phyloP scores from a whole-genome alignment of 2,113 vertebrate species.

The Chascanopsetta lugubris region DNA sequence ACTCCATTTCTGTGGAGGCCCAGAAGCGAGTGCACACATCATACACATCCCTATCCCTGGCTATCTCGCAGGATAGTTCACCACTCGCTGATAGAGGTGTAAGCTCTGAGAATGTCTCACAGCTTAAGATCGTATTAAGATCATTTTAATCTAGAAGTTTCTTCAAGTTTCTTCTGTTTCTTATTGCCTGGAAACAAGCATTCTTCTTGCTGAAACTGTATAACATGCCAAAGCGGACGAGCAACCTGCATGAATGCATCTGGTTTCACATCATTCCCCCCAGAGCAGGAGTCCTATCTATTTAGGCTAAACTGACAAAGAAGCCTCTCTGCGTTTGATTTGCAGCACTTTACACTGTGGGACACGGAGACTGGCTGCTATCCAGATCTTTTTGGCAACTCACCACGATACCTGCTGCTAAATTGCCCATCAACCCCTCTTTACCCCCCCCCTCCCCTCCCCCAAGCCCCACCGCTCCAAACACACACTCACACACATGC shows the following conservation, averaged over 20 bases:
- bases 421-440: not conserved
- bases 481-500: not conserved
- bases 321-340: constrained; percentile 16
- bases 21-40: no score
- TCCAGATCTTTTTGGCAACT: constrained; percentile 38
- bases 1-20: no score
- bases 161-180: not conserved
- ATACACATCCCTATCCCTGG: no score
- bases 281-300: constrained; percentile 1
- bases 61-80: no score
- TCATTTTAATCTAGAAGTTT: not conserved
- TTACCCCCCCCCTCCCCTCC: not conserved
- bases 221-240: constrained; percentile 11
- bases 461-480: not conserved
- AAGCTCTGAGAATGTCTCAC: no score
- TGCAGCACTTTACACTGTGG: not conserved
- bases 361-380: constrained; percentile 11
- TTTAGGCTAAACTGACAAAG: not conserved
- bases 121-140: no score
- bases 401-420: constrained; percentile 59
- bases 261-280: not conserved
- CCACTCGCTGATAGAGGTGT: no score
- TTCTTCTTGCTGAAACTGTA: constrained; percentile 9
- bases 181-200: not conserved
- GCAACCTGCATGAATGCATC: constrained; percentile 9